Percentiles rank a stretch among this genome's conserved stretches.
phyloP scores from a whole-genome alignment of 1,140 invertebrate genomes.

The Luehdorfia chinensis region DNA sequence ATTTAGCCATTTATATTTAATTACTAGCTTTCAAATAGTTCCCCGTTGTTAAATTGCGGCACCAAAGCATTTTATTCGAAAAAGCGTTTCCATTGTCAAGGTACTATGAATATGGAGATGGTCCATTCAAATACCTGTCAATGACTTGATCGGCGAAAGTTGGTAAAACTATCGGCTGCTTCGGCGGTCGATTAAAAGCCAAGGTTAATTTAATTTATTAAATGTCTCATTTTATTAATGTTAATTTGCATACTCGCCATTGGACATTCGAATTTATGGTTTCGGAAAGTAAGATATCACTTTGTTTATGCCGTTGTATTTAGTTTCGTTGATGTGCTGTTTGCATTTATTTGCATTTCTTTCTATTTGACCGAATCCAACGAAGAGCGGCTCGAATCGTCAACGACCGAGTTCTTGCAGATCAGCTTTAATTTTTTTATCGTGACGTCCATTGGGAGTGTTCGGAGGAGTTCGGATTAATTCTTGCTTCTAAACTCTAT shows the following conservation, averaged over 20 bases:
- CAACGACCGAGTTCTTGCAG: too few species aligned
- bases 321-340: neutral
- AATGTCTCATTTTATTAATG: conserved; percentile 1
- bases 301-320: neutral
- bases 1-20: too few species aligned
- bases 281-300: neutral
- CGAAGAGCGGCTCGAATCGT: too few species aligned
- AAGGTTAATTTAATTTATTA: conserved; percentile 13
- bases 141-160: neutral
- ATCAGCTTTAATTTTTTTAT: too few species aligned
- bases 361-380: too few species aligned
- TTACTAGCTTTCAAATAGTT: too few species aligned
- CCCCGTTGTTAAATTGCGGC: too few species aligned
- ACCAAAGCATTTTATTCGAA: neutral
- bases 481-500: too few species aligned
- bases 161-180: neutral
- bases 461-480: too few species aligned
- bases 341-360: too few species aligned
- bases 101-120: neutral
- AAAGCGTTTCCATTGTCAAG: conserved; percentile 1
- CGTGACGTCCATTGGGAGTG: too few species aligned
- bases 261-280: neutral
- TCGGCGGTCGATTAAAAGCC: neutral
- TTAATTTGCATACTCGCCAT: conserved; percentile 3
- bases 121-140: neutral